Base-by-base conservation (phyloP, 2,888 invertebrate species). In the Glyphotaelius pellucidus region DNA sequence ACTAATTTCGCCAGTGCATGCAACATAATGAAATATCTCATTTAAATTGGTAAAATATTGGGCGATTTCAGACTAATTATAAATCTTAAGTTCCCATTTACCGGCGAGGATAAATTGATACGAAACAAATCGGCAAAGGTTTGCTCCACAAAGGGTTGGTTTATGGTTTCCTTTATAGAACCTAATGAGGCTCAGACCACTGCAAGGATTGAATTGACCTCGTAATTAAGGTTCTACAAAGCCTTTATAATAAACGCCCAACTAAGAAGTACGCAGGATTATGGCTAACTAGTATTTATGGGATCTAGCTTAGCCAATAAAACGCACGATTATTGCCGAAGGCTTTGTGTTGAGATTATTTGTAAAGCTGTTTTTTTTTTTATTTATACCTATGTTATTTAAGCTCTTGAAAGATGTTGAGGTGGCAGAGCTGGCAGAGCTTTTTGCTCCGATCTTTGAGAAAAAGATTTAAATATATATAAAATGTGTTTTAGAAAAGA, bases 111-210 rank as follows among this genome's bases (percentile, higher is more conserved):
- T 67, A 67, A 67, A 67, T 67, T 25, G 25, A 11, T 67, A 25
- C 25, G 67, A 67, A 67, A 67, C 25, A 35, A 83, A 83, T 83
- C 83, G 15, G 83, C 83, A 19, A 32, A 38, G 35, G 35, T 35
- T 83, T 83, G 83, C 35, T 35, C 83, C 25, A 38, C 83, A 35
- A 83, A 83, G 83, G 32, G 14, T 7, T 38, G 32, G 83, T 83
- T 83, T 83, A 83, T 83, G 35, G 32, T n/a, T 35, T 32, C 83
- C 83, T 83, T 83, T 83, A 32, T 32, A 35, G 83, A 32, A 38
- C 35, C 83, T 32, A 83, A 83, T 83, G 83, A 83, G 83, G 83
- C 83, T 35, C 83, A 15, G 83, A 35, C 35, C 25, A 32, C 35
- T 35, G 38, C 15, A 35, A 35, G 67, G 83, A 38, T 83, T 83